A percentile compares a stretch with the other conserved stretches of the same genome.
Conservation (phyloP, 2,113 vertebrate genomes). For the Lycocorax pyrrhopterus region DNA sequence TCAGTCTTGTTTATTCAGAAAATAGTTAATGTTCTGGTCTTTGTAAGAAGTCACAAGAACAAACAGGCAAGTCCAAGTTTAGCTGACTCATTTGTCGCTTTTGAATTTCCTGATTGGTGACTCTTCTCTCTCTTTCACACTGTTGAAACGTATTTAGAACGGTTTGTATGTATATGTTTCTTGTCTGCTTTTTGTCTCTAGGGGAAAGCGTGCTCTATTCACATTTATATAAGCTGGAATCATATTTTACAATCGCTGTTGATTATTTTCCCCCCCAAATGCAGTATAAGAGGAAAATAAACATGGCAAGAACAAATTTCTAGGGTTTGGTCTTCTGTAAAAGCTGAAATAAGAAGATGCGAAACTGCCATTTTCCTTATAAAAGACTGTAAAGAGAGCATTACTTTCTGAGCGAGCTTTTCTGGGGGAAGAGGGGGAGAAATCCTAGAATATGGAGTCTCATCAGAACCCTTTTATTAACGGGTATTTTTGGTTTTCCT, state of each 20-base stretch:
- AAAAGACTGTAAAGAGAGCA: constrained; percentile 57
- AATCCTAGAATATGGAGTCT: constrained; percentile 59
- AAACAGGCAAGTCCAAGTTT: constrained; percentile 27
- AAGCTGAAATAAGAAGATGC: constrained; percentile 57
- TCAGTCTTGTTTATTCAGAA: constrained; percentile 6
- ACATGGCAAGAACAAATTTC: constrained; percentile 47
- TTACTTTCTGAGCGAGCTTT: constrained; percentile 67
- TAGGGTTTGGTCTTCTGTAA: constrained; percentile 50
- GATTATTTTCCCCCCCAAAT: constrained; percentile 8
- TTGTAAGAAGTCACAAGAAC: constrained; percentile 22
- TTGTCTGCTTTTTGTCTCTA: constrained; percentile 61
- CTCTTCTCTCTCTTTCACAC: constrained; percentile 48
- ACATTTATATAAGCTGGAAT: constrained; percentile 73
- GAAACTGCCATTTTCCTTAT: constrained; percentile 59
- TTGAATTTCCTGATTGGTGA: constrained; percentile 56
- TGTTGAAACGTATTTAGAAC: constrained; percentile 64
- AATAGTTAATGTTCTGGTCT: background rate
- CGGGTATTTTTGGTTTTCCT: constrained; percentile 75
- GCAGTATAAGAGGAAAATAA: constrained; percentile 46
- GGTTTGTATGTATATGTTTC: constrained; percentile 59
- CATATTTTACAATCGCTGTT: constrained; percentile 46
- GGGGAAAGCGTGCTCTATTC: constrained; percentile 56
- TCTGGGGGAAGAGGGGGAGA: constrained; percentile 50
- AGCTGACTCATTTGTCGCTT: constrained; percentile 29
- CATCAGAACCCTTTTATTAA: constrained; percentile 74